Percentiles rank a stretch among this genome's conserved stretches.
These are phyloP conservation scores for Lota lota DNA, from an alignment of 2,113 vertebrate species.

Conservation along the genomic window DNA sequence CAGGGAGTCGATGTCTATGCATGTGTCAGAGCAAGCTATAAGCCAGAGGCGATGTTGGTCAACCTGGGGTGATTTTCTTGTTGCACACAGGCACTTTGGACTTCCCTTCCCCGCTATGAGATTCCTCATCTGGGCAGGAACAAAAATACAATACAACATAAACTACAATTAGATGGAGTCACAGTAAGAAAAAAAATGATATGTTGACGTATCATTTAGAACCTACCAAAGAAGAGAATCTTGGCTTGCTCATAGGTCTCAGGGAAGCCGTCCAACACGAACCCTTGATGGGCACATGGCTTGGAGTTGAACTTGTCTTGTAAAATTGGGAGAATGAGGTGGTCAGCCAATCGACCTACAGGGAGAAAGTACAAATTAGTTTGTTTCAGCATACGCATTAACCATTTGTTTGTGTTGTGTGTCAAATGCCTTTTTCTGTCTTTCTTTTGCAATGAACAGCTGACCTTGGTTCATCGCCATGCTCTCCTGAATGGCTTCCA, in stretches of 20 bases:
- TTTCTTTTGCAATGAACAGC: not conserved
- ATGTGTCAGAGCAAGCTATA: not conserved
- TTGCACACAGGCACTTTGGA: constrained; percentile 60
- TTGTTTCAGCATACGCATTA: not conserved
- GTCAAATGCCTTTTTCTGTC: not conserved
- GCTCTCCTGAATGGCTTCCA: constrained; percentile 74
- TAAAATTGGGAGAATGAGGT: constrained; percentile 72
- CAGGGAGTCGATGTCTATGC: too few relatives aligned
- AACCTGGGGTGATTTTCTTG: constrained; percentile 81
- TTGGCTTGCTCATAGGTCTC: not conserved
- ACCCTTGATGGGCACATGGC: not conserved
- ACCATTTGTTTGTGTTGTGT: not conserved
- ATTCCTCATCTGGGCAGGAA: constrained; percentile 57
- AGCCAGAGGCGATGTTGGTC: not conserved
- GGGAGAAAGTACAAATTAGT: constrained; percentile 1
- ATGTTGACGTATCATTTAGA: not conserved
- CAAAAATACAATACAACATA: not conserved
- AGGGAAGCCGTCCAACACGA: not conserved
- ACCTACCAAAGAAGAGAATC: not conserved
- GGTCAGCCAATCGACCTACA: constrained; percentile 75
- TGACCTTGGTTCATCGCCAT: constrained; percentile 76
- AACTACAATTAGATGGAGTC: constrained; percentile 38
- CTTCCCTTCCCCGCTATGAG: constrained; percentile 61
- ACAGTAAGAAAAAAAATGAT: not conserved
- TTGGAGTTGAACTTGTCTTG: constrained; percentile 70